phyloP scores from a whole-genome alignment of 1,140 invertebrate genomes.

The Frieseomelitta varia region DNA sequence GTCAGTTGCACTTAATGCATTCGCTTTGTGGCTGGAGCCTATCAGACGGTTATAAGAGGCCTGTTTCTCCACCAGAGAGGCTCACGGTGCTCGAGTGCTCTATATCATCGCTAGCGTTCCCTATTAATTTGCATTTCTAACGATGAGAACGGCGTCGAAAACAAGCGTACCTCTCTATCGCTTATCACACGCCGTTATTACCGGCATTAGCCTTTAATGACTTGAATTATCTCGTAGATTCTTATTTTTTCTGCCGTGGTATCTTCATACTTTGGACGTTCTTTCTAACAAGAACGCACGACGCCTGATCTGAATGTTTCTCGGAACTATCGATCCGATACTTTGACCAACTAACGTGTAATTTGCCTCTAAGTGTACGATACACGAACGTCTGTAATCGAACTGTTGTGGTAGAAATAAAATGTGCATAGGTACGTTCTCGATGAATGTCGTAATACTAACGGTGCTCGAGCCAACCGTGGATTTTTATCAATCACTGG shows the following conservation, averaged over 20 bases:
- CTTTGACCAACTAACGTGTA: background rate
- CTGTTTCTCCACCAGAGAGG: background rate
- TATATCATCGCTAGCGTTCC: constrained; percentile 29
- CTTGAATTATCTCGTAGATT: no score
- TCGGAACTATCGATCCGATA: background rate
- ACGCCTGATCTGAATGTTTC: background rate
- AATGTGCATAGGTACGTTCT: no score
- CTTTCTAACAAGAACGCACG: background rate
- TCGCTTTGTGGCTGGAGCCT: constrained; percentile 12
- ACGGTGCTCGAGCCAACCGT: no score
- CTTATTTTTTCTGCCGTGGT: no score
- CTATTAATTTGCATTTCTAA: constrained; percentile 26
- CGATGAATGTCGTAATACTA: no score
- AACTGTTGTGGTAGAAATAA: no score
- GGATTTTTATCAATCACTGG: no score
- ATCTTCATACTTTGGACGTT: background rate
- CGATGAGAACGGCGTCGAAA: background rate
- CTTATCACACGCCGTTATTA: background rate
- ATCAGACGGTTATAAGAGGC: constrained; percentile 5
- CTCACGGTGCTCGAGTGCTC: background rate
- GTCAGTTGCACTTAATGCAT: constrained; percentile 23
- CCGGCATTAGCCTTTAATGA: background rate
- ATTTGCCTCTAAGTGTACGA: background rate
- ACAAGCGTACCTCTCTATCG: background rate
- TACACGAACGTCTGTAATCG: no score